A percentile compares a stretch with the other conserved stretches of the same genome.
These are phyloP conservation scores for Stenodera caucasica DNA, from an alignment of 2,888 invertebrate species.

Conservation along the genomic window DNA sequence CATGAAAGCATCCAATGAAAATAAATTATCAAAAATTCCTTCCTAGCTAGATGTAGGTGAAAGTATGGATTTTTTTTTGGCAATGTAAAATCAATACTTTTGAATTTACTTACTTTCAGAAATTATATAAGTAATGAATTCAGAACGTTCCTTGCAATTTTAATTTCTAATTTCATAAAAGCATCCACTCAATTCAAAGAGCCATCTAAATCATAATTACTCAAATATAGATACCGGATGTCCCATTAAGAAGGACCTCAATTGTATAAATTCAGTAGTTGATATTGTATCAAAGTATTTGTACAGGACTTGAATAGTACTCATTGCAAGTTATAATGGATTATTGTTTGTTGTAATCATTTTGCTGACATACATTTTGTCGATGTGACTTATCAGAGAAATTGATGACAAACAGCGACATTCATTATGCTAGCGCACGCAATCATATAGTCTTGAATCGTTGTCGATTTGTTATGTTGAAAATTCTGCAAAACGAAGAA, in stretches of 20 bases:
- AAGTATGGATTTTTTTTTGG: neutral
- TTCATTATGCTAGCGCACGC: slow-evolving; percentile 21
- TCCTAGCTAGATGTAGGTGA: neutral
- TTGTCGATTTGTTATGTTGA: slow-evolving; percentile 9
- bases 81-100: neutral
- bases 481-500: neutral
- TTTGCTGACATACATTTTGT: slow-evolving; percentile 10
- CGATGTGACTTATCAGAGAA: slow-evolving; percentile 7
- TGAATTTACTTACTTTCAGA: neutral
- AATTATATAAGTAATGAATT: too few relatives aligned
- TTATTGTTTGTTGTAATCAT: neutral
- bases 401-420: slow-evolving; percentile 10
- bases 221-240: too few relatives aligned
- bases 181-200: too few relatives aligned
- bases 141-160: too few relatives aligned
- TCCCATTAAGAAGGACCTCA: too few relatives aligned
- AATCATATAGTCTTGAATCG: slow-evolving; percentile 10
- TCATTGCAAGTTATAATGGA: slow-evolving; percentile 5
- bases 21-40: slow-evolving; percentile 1
- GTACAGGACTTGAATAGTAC: neutral
- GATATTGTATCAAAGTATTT: neutral
- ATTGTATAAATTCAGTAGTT: too few relatives aligned
- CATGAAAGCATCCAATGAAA: neutral
- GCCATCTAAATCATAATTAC: too few relatives aligned
- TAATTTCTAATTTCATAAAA: too few relatives aligned